Base-by-base conservation (phyloP, 1,140 invertebrate species). In the Venustaconcha ellipsiformis region DNA sequence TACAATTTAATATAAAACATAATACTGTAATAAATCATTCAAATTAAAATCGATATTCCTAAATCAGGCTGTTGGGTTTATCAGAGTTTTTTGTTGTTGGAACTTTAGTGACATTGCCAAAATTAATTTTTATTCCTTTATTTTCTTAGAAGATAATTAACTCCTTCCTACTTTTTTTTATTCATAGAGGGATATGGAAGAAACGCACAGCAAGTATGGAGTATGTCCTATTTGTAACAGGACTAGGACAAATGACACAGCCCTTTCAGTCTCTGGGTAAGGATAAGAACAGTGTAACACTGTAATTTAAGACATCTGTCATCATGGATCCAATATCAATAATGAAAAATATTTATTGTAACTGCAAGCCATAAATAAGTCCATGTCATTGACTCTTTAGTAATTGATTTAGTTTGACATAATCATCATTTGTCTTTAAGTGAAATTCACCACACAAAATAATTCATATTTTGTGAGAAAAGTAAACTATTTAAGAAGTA, bases 201-300 rank as follows among this genome's bases (percentile, higher is more conserved):
- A 65, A 30, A 68, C 74, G 5, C 60, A 69, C 37, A 63, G 78
- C 20, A 72, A 76, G n/a, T 68, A 72, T 14, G 59, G 74, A 63
- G 59, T 81, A 78, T 95, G 94, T 88, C 94, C 94, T 3, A 86
- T 94, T 69, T 95, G 94, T 85, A 83, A 91, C 67, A 92, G 92
- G 80, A 79, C 84, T 11, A 93, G 93, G 88, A 92, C 90, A 80
- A 93, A 94, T 83, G 93, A 94, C 68, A 94, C 94, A 5, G 93
- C 92, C 58, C 84, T 95, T 20, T 90, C 92, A 58, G 92, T 94
- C 2, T 94, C 94, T 48, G 94, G 94, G 92, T 94, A 90, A 90
- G 87, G 90, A 56, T 37, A 37, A 37, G 37, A 37, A 37, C 4
- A 37, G 2, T 23, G 5, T 5, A 37, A 37, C 30, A 37, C 30